A percentile compares a stretch with the other conserved stretches of the same genome.
These are phyloP conservation scores for Mnemiopsis leidyi DNA, from an alignment of 37 sponge, comb jelly and placozoan genomes.

Conservation along the genomic window DNA sequence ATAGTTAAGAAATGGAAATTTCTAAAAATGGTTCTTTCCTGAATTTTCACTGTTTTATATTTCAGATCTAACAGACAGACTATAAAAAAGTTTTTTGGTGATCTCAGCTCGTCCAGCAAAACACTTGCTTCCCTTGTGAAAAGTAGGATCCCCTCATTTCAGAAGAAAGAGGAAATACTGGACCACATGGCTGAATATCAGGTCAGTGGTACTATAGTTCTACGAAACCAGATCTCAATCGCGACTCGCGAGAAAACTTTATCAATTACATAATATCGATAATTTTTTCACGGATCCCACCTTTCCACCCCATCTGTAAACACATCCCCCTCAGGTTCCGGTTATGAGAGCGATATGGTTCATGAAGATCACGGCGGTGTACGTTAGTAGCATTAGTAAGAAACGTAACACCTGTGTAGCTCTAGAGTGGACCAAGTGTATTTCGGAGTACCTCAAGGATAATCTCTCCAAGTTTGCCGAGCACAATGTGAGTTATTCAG, in stretches of 20 bases:
- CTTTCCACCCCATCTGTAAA: not conserved
- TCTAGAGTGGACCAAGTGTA: conserved; percentile 54
- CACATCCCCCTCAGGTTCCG: conserved; percentile 52
- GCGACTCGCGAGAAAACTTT: not conserved
- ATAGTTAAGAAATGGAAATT: too few relatives aligned
- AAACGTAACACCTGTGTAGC: conserved; percentile 31
- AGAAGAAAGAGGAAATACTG: conserved; percentile 60
- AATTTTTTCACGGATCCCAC: not conserved
- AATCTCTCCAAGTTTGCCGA: conserved; percentile 37
- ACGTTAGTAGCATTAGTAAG: conserved; percentile 45
- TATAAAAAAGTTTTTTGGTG: conserved; percentile 60
- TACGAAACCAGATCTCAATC: too few relatives aligned
- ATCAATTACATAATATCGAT: not conserved
- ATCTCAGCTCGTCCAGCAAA: conserved; percentile 12
- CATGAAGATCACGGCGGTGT: conserved; percentile 58
- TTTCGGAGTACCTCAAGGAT: conserved; percentile 47
- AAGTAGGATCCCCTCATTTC: conserved; percentile 45
- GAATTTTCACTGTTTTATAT: not conserved
- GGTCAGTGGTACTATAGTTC: too few relatives aligned
- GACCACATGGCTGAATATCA: conserved; percentile 35
- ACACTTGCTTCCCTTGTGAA: conserved; percentile 34
- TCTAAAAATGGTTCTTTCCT: too few relatives aligned
- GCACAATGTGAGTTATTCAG: not conserved
- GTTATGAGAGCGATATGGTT: conserved; percentile 52
- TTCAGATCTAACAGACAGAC: conserved; percentile 49